Evolutionary conservation across 2,113 vertebrate species (phyloP).

Genomic region (Casuarius casuarius): DNA sequence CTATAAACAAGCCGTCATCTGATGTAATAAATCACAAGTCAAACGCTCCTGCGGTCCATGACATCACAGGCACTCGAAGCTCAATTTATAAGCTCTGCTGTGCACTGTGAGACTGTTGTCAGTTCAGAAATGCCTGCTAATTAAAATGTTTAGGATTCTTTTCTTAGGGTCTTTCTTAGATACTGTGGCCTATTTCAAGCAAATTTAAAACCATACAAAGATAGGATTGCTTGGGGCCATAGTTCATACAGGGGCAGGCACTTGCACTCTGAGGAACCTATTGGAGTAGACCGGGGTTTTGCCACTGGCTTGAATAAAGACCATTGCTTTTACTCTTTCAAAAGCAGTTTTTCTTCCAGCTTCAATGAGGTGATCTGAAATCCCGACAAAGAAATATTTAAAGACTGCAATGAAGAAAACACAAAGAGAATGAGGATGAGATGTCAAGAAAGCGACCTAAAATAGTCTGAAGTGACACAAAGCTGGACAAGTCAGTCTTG

Average conservation of each 20-base stretch:
- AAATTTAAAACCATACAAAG: background rate
- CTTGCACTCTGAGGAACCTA: background rate
- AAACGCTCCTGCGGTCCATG: background rate
- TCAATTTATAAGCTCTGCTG: background rate
- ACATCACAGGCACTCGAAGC: background rate
- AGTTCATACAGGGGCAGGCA: background rate
- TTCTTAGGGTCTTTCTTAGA: background rate
- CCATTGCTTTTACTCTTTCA: background rate
- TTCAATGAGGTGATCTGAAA: background rate
- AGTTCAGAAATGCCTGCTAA: background rate
- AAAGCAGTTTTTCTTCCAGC: background rate
- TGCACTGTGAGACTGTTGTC: background rate
- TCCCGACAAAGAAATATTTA: background rate
- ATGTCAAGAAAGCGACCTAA: background rate
- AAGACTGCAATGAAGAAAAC: background rate
- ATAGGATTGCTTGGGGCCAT: background rate
- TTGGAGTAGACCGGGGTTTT: background rate
- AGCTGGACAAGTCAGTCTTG: background rate
- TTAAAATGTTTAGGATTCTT: conserved; percentile 28
- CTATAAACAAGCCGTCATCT: background rate
- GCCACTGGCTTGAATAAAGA: background rate
- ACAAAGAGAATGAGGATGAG: background rate
- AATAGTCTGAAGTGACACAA: background rate
- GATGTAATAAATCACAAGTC: conserved; percentile 53
- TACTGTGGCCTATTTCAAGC: background rate